Base-by-base conservation (phyloP, 2,888 invertebrate species). In the Monopis laevigella region DNA sequence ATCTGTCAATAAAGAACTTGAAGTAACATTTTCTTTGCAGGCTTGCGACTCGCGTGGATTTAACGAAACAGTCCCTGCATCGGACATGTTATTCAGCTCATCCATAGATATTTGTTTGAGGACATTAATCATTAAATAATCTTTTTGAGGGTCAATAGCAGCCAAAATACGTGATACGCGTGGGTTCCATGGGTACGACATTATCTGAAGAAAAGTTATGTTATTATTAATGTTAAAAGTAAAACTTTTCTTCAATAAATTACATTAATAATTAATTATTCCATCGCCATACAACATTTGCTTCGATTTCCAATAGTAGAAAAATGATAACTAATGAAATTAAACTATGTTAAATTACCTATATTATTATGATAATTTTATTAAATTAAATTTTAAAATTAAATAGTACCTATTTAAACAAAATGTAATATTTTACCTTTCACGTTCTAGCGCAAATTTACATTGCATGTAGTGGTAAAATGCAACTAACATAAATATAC, bases 131-230 rank as follows among this genome's bases (percentile, higher is more conserved):
- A 30, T 30, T 30, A 30, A 30, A 13, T 30, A 8, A 8, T 26
- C n/a, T n/a, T n/a, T n/a, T n/a, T n/a, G n/a, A 11, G 45, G 27
- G 43, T 43, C 45, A 43, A 43, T 43, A 43, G 43, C 39, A 19
- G 35, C 45, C 1, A 43, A 40, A 40, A 45, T 43, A 1, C 45
- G 45, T 44, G 39, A 41, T 38, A 44, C 29, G 26, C 43, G 43
- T 1, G 43, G 45, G 45, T 44, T 43, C 1, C 45, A 21, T 21
- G 24, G 24, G 24, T 21, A 21, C 24, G 24, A 21, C 8, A 21
- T 21, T 21, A 21, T 21, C 24, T 21, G 24, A 21, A 21, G 24
- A 5, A 7, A 21, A 21, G 24, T 21, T 21, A n/a, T 21, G 24
- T 8, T 5, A 21, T 21, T 21, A n/a, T n/a, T n/a, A n/a, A n/a